Evolutionary conservation across 1,140 invertebrate species (phyloP).

Genomic region (Drosophila parvula): DNA sequence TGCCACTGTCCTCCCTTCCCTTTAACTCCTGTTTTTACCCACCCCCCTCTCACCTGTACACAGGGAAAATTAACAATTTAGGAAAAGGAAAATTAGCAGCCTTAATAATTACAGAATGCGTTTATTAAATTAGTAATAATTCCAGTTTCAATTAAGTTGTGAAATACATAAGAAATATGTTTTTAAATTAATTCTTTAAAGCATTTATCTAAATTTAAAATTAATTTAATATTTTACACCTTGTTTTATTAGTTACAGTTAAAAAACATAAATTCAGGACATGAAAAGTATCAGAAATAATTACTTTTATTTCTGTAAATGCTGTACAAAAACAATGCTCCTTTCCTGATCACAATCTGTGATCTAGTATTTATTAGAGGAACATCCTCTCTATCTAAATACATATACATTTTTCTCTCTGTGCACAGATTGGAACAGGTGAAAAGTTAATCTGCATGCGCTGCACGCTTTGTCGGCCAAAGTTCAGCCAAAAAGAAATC

Average conservation of each 20-base stretch:
- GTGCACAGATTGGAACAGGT: slow-evolving; percentile 55
- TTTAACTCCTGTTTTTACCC: background rate
- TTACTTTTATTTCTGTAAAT: background rate
- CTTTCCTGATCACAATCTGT: background rate
- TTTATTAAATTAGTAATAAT: background rate
- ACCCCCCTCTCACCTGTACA: slow-evolving; percentile 7
- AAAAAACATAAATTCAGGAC: background rate
- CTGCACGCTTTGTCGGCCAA: slow-evolving; percentile 78
- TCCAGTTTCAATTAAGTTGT: background rate
- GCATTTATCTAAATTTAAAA: background rate
- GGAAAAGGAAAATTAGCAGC: background rate
- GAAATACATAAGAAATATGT: background rate
- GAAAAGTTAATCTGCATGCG: slow-evolving; percentile 82
- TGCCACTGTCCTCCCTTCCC: slow-evolving; percentile 31
- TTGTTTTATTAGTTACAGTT: background rate
- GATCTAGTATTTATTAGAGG: background rate
- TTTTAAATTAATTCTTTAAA: background rate
- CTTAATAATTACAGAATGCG: background rate
- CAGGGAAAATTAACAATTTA: background rate
- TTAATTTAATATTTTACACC: background rate
- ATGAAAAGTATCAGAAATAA: background rate
- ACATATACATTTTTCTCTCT: slow-evolving; percentile 7
- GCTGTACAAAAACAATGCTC: background rate
- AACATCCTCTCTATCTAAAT: too few species aligned
- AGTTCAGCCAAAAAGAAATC: slow-evolving; percentile 60